Base-by-base conservation (phyloP, 1,140 invertebrate species). In the Lordiphosa mommai region DNA sequence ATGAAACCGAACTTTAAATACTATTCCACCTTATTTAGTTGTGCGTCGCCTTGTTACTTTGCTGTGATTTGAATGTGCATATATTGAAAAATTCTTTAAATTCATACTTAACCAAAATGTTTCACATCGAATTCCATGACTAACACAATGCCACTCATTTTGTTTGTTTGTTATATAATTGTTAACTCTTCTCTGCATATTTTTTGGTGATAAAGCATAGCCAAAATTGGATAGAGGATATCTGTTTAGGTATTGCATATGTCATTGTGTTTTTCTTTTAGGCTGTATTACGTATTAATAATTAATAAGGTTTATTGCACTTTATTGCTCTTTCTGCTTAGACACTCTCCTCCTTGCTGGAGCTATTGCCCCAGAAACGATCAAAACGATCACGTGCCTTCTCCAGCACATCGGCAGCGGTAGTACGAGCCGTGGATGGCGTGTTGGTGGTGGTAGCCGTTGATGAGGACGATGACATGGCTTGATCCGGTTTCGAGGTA, bases 361-460 rank as follows among this genome's bases (percentile, higher is more conserved):
- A 70, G 48, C 36, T 72, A 61, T 40, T 60, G 47, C 94, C 94
- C 95, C 95, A 97, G 89, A 96, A 96, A 73, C 95, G 93, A 89
- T 96, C 94, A 74, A 96, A 95, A 55, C 95, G 92, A 87, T 93
- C 94, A 53, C 94, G 92, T 60, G 95, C 95, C 72, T 94, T 93
- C 80, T 96, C 95, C 16, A 96, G 90, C 16, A 95, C 94, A 71
- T 96, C 95, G 13, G 93, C 93, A 3, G 95, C 94, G 68, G 92
- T 67, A 80, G 90, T 88, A 88, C 92, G 84, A 27, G 76, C 91
- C 43, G 53, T 90, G 87, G 79, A 68, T 76, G 59, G 90, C 89
- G 53, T 87, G 59, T 72, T 85, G 33, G 68, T 84, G 34, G 57
- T 41, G 23, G 73, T 72, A 33, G 67, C 61, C n/a, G 64, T 59